Conservation (phyloP, 2,797 vertebrate genomes). For the Simalia tracyae region DNA sequence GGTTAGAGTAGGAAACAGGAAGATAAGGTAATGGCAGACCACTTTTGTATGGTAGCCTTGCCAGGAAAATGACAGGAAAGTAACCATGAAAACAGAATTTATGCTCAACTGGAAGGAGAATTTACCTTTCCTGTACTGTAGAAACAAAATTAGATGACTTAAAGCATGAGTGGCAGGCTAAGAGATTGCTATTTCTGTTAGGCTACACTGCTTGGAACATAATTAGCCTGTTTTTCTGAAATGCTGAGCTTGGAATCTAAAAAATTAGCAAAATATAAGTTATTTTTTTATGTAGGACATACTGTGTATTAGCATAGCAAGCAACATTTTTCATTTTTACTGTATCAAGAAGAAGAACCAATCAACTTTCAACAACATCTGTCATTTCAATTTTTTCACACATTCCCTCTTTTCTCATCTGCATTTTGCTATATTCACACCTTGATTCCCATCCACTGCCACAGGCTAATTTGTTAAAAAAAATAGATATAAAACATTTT, state of each 20-base stretch:
- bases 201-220: neutral
- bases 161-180: neutral
- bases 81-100: neutral
- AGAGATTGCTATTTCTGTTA: neutral
- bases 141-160: constrained; percentile 11
- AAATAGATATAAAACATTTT: neutral
- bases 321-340: constrained; percentile 25
- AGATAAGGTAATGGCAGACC: neutral
- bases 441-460: neutral
- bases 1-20: neutral
- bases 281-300: neutral
- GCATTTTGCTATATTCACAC: constrained; percentile 18
- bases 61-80: neutral
- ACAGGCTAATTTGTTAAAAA: neutral
- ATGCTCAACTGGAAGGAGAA: neutral
- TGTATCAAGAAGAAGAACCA: constrained; percentile 32
- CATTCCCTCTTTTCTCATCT: constrained; percentile 30
- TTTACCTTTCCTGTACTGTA: neutral
- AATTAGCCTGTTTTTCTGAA: neutral
- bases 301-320: constrained; percentile 18
- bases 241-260: neutral
- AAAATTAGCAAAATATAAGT: neutral
- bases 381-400: constrained; percentile 34
- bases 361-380: constrained; percentile 18
- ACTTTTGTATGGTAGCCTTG: neutral